Conservation (phyloP, 1,140 invertebrate species). For the Drosophila aff. region DNA sequence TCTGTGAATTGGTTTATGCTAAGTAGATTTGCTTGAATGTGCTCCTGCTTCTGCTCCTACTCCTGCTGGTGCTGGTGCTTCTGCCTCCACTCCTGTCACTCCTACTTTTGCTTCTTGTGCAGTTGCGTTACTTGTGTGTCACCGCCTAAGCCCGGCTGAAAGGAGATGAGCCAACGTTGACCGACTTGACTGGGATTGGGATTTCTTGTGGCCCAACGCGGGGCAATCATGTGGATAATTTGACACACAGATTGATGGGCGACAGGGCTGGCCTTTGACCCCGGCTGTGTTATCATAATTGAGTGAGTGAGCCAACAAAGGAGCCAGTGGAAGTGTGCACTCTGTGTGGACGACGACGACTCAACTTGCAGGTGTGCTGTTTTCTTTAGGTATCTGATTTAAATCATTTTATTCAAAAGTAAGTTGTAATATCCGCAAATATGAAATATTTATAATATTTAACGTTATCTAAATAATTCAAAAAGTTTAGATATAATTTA, state of each 20-base stretch:
- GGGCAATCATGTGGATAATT: conserved; percentile 54
- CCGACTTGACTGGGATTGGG: conserved; percentile 48
- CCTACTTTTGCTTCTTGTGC: conserved; percentile 11
- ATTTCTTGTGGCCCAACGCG: conserved; percentile 28
- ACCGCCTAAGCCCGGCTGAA: conserved; percentile 46
- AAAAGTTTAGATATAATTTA: too few species aligned
- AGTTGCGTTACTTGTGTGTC: conserved; percentile 40
- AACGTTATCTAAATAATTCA: background rate
- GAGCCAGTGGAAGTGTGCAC: background rate
- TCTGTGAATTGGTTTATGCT: conserved; percentile 75
- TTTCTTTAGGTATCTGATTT: background rate
- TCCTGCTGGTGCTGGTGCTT: background rate
- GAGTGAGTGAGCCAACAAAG: conserved; percentile 10
- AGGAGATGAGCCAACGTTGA: conserved; percentile 37
- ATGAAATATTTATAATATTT: background rate
- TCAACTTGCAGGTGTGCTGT: background rate
- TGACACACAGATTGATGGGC: conserved; percentile 45
- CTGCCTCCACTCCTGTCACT: background rate
- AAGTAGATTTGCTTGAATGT: conserved; percentile 76
- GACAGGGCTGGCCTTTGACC: conserved; percentile 29
- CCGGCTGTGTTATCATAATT: conserved; percentile 30
- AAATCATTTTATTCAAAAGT: background rate
- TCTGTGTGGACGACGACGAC: background rate
- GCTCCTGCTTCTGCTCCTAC: background rate
- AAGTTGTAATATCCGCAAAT: background rate